These are phyloP conservation scores for Caenorhabditis virilis DNA, from an alignment of 2,888 invertebrate species.

Conservation along the genomic window DNA sequence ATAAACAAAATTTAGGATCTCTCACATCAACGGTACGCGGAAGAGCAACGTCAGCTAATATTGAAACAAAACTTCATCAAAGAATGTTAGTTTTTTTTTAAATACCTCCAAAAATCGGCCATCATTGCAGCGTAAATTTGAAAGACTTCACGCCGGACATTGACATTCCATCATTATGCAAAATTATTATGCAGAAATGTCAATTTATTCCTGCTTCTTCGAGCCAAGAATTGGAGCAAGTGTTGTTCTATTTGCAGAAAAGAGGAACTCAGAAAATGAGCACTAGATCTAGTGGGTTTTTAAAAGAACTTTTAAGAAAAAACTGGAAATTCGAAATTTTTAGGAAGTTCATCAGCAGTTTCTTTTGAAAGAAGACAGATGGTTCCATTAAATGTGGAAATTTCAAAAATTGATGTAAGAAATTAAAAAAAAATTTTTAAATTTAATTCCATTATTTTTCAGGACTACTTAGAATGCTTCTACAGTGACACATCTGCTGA, in stretches of 20 bases:
- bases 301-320: not conserved
- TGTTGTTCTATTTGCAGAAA: constrained; percentile 84
- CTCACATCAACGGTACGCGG: not conserved
- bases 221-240: constrained; percentile 83
- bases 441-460: constrained; percentile 70
- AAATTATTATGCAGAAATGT: constrained; percentile 84
- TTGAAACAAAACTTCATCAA: constrained; percentile 15
- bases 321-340: not conserved
- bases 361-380: constrained; percentile 22
- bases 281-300: constrained; percentile 16
- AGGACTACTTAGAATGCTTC: constrained; percentile 90
- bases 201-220: constrained; percentile 81
- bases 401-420: constrained; percentile 49
- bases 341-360: constrained; percentile 48
- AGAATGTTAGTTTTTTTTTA: constrained; percentile 40
- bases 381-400: constrained; percentile 28
- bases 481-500: constrained; percentile 84
- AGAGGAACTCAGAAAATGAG: constrained; percentile 53
- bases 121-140: constrained; percentile 76
- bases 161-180: constrained; percentile 80
- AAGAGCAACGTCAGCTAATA: constrained; percentile 25
- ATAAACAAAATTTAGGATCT: too few relatives aligned
- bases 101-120: too few relatives aligned
- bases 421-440: not conserved
- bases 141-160: constrained; percentile 81